Percentiles rank a stretch among this genome's conserved stretches.
Evolutionary conservation across 2,797 vertebrate genomes (phyloP).

Genomic region (Ptychobarbus kaznakovi): DNA sequence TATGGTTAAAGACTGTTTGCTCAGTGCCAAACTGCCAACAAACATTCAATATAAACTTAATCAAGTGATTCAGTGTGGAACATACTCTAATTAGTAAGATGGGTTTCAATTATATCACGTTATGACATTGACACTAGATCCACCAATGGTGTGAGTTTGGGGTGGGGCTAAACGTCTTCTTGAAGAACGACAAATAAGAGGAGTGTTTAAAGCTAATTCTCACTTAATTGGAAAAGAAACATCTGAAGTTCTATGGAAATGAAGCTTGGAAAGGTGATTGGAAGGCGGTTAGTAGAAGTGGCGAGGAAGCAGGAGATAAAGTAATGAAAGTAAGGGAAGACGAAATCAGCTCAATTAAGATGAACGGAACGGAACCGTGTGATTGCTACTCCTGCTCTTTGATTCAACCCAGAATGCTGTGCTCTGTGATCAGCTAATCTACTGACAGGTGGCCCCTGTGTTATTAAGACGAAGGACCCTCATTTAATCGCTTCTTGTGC

Average conservation of each 20-base stretch:
- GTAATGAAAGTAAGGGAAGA: slow-evolving; percentile 22
- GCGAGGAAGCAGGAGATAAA: not conserved
- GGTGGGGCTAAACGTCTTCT: not conserved
- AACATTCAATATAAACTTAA: not conserved
- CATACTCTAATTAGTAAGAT: not conserved
- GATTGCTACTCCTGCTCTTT: slow-evolving; percentile 27
- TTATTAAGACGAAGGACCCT: slow-evolving; percentile 62
- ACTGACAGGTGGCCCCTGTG: slow-evolving; percentile 72
- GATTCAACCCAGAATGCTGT: slow-evolving; percentile 29
- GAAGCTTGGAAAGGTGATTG: slow-evolving; percentile 1
- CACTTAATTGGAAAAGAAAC: not conserved
- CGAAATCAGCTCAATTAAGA: slow-evolving; percentile 21
- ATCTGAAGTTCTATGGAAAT: not conserved
- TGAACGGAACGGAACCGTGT: not conserved
- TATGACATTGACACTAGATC: not conserved
- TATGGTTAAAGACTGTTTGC: not conserved
- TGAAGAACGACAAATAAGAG: not conserved
- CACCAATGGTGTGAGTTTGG: not conserved
- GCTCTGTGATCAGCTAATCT: slow-evolving; percentile 67
- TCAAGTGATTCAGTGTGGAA: not conserved
- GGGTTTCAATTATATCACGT: not conserved
- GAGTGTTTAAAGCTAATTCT: not conserved
- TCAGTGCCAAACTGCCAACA: not conserved
- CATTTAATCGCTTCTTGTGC: slow-evolving; percentile 56
- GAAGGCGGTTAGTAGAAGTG: not conserved